Conservation (phyloP, 1,140 invertebrate species). For the Hycleus cichorii region DNA sequence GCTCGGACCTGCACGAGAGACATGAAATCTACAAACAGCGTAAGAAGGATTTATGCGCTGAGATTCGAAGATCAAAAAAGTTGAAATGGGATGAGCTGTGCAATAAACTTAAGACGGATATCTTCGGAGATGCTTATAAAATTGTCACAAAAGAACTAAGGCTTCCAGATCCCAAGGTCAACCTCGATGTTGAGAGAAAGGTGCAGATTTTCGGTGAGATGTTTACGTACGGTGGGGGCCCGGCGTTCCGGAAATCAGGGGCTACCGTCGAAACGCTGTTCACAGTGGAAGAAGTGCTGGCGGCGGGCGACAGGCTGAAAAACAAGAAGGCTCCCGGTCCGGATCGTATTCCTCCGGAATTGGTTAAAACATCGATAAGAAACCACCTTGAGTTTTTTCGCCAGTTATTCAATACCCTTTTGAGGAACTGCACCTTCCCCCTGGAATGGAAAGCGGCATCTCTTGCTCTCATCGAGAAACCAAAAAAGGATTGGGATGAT, state of each 20-base stretch:
- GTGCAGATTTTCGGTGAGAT: neutral
- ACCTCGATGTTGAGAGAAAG: neutral
- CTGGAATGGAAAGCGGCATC: neutral
- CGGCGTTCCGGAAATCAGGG: no score
- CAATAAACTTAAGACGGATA: no score
- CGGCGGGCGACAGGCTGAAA: conserved; percentile 1
- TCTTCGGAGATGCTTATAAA: no score
- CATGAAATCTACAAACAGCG: no score
- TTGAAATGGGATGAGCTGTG: no score
- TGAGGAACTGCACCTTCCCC: neutral
- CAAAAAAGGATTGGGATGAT: no score
- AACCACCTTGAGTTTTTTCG: neutral
- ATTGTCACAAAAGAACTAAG: no score
- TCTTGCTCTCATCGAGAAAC: no score
- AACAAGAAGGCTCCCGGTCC: conserved; percentile 2
- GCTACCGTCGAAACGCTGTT: neutral
- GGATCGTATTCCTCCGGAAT: neutral
- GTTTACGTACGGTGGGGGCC: neutral
- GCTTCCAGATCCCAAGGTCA: no score
- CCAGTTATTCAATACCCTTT: neutral
- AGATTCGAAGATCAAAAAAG: no score
- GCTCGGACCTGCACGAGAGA: no score
- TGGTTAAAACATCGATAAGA: neutral
- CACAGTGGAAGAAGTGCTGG: neutral
- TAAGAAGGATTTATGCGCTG: no score